Base-by-base conservation (phyloP, 2,113 vertebrate species). In the Eurypyga helias region DNA sequence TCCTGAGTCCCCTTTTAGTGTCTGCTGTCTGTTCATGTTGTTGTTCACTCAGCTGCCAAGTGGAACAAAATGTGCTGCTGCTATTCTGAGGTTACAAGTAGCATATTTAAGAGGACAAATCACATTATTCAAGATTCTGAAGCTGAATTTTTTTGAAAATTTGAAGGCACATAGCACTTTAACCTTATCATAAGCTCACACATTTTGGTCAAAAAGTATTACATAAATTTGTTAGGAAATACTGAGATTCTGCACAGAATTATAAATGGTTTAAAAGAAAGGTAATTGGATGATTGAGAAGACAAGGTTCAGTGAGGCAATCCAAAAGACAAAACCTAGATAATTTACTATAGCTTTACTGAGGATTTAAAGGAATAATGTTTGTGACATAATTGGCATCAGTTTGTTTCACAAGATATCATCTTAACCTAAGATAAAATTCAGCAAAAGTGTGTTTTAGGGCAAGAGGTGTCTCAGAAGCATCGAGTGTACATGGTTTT, bases 1-100 rank as follows among this genome's bases (percentile, higher is more conserved):
- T 94, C 78, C 45, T 41, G 13, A 83, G 83, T 96, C 80, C 48
- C 34, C 67, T 79, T 94, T 92, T 55, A 83, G 52, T 71, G 93
- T 92, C 54, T 95, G 20, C 75, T 92, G 24, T 86, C 85, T 93
- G 78, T 83, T 83, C 67, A 57, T 93, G 69, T 92, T 91, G 78
- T 71, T 82, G 69, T 54, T 97, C 88, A 77, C 52, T 82, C 95
- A 96, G 95, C 89, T 96, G 92, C 86, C 80, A 96, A 96, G 24
- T 84, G 61, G 82, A 93, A 97, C 89, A 94, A 97, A 96, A 87
- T 93, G 72, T 75, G 38, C 92, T 83, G 38, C 36, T 91, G 83
- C 85, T 94, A 90, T 95, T 97, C 73, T 83, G 73, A 19, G 78
- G 49, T 61, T 95, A 90, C 60, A 85, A 93, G 70, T 38, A 81